These are phyloP conservation scores for Aelia acuminata DNA, from an alignment of 2,888 invertebrate species.

Conservation along the genomic window DNA sequence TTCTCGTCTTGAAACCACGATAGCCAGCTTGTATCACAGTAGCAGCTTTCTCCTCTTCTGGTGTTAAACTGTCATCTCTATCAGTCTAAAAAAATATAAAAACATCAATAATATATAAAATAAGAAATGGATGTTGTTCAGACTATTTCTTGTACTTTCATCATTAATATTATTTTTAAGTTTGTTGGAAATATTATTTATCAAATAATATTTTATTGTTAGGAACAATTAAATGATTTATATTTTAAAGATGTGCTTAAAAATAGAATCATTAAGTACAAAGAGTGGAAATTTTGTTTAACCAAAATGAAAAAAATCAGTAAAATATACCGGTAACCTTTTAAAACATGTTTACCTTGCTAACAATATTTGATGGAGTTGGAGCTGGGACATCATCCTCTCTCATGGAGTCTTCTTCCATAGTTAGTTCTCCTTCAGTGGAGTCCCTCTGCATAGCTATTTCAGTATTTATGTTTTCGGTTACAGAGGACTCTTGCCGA, in stretches of 20 bases:
- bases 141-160: not conserved
- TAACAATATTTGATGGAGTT: not conserved
- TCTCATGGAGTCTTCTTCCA: conserved; percentile 63
- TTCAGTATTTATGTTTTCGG: conserved; percentile 65
- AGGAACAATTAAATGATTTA: not conserved
- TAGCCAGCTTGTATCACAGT: conserved; percentile 52
- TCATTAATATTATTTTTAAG: not conserved
- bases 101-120: no score
- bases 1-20: conserved; percentile 53
- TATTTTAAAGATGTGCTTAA: not conserved
- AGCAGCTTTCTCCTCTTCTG: conserved; percentile 48
- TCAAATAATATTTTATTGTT: not conserved
- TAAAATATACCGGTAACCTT: not conserved
- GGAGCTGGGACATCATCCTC: conserved; percentile 58
- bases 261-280: not conserved
- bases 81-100: not conserved
- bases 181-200: not conserved
- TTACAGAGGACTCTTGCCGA: conserved; percentile 65
- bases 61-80: not conserved
- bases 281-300: not conserved
- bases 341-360: not conserved
- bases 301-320: not conserved
- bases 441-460: conserved; percentile 61
- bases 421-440: conserved; percentile 62
- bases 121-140: not conserved